Conservation (phyloP, 2,888 invertebrate species). For the Ennomos quercinarius region DNA sequence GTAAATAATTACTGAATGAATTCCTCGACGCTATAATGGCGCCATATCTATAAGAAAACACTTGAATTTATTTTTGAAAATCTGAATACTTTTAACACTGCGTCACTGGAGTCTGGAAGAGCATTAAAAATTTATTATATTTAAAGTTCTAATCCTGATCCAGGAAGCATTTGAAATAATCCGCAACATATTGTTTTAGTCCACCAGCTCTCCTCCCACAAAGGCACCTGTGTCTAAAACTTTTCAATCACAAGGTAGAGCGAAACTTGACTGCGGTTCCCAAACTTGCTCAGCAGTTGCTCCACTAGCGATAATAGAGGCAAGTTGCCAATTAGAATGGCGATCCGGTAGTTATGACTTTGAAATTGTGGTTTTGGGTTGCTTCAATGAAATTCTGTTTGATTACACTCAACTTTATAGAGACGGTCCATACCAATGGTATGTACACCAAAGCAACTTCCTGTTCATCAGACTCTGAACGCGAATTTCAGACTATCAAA, state of each 20-base stretch:
- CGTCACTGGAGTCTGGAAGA: too few relatives aligned
- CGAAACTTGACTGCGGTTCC: conserved; percentile 23
- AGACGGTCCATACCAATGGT: not conserved
- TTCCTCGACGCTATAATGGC: too few relatives aligned
- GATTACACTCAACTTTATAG: conserved; percentile 17
- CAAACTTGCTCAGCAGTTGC: conserved; percentile 28
- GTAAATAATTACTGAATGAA: too few relatives aligned
- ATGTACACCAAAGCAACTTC: too few relatives aligned
- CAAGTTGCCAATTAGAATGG: conserved; percentile 37
- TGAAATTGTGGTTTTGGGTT: conserved; percentile 22
- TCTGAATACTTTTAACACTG: too few relatives aligned
- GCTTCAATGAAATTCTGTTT: conserved; percentile 10
- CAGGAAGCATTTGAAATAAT: too few relatives aligned
- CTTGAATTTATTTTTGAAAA: too few relatives aligned
- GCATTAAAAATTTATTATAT: too few relatives aligned
- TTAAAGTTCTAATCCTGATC: too few relatives aligned
- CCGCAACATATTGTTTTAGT: not conserved
- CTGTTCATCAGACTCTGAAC: too few relatives aligned
- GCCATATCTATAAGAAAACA: too few relatives aligned
- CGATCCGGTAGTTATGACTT: conserved; percentile 38
- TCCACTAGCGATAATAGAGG: conserved; percentile 32
- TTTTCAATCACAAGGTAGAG: conserved; percentile 30
- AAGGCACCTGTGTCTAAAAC: conserved; percentile 25
- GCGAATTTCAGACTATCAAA: too few relatives aligned
- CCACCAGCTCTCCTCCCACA: conserved; percentile 9